phyloP scores from a whole-genome alignment of 2,888 invertebrate species.

The Caenorhabditis imperialis region DNA sequence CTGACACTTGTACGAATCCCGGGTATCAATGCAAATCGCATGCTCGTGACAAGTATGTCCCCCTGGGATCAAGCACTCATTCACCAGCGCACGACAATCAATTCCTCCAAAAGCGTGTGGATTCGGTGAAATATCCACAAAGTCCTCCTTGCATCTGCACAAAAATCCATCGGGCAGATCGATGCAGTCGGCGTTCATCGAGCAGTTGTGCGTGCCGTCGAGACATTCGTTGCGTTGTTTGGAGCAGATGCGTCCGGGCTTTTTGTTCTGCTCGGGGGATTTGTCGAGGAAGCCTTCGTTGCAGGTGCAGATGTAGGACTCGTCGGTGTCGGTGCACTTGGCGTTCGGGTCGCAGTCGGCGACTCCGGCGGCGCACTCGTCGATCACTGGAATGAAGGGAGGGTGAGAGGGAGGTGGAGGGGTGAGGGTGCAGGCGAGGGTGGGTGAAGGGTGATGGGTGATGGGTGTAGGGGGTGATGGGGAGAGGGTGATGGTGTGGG shows the following conservation, averaged over 20 bases:
- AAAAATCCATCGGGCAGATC: constrained; percentile 91
- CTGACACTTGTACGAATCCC: constrained; percentile 74
- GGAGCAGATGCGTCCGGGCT: constrained; percentile 73
- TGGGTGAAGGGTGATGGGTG: too few relatives aligned
- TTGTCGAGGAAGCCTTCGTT: constrained; percentile 71
- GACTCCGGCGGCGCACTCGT: constrained; percentile 69
- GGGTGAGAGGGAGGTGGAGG: too few relatives aligned
- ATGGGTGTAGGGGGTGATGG: too few relatives aligned
- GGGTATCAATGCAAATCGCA: constrained; percentile 76
- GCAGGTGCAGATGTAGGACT: constrained; percentile 75
- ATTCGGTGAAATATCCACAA: constrained; percentile 78
- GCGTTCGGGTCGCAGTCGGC: constrained; percentile 74
- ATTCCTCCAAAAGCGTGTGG: constrained; percentile 71
- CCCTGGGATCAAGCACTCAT: constrained; percentile 74
- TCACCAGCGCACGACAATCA: constrained; percentile 71
- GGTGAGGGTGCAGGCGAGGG: too few relatives aligned
- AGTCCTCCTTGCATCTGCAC: constrained; percentile 80
- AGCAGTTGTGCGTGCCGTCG: constrained; percentile 88
- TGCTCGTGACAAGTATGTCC: constrained; percentile 74
- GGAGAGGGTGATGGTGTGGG: too few relatives aligned
- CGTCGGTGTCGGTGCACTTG: constrained; percentile 74
- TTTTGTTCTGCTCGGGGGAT: constrained; percentile 66
- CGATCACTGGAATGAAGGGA: constrained; percentile 71
- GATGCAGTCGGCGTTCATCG: constrained; percentile 88
- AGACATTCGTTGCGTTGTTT: constrained; percentile 89